These are phyloP conservation scores for Acleris laterana DNA, from an alignment of 2,888 invertebrate species.

Conservation along the genomic window DNA sequence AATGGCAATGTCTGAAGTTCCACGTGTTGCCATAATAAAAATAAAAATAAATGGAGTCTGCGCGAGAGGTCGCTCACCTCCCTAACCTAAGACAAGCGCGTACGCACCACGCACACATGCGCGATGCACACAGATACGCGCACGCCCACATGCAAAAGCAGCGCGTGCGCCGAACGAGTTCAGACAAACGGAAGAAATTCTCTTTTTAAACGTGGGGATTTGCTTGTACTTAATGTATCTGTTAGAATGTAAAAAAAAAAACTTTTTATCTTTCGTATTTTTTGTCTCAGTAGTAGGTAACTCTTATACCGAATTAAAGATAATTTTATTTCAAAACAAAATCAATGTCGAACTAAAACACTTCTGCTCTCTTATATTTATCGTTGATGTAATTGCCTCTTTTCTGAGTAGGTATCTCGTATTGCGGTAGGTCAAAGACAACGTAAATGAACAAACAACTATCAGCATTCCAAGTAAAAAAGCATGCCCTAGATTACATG, in stretches of 20 bases:
- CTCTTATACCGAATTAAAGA: no score
- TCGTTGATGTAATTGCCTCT: neutral
- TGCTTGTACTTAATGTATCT: slow-evolving; percentile 53
- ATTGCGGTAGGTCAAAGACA: slow-evolving; percentile 34
- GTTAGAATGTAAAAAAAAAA: no score
- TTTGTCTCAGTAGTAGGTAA: no score
- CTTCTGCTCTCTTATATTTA: no score
- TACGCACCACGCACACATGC: slow-evolving; percentile 62
- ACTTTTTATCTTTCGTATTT: neutral
- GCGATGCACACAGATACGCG: slow-evolving; percentile 51
- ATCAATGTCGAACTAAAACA: no score
- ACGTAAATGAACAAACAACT: slow-evolving; percentile 21
- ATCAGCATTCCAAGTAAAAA: slow-evolving; percentile 32
- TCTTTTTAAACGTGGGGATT: slow-evolving; percentile 75
- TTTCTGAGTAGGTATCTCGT: neutral
- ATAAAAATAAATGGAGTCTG: slow-evolving; percentile 83
- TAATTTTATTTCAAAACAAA: no score
- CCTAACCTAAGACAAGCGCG: slow-evolving; percentile 84
- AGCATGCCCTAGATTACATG: slow-evolving; percentile 22
- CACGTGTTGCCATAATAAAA: slow-evolving; percentile 82
- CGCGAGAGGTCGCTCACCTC: slow-evolving; percentile 82
- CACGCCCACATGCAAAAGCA: slow-evolving; percentile 60
- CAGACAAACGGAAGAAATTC: slow-evolving; percentile 84
- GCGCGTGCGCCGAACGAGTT: slow-evolving; percentile 82
- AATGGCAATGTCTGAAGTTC: slow-evolving; percentile 64